phyloP scores from a whole-genome alignment of 2,797 vertebrate genomes.

The Chelonia mydas region DNA sequence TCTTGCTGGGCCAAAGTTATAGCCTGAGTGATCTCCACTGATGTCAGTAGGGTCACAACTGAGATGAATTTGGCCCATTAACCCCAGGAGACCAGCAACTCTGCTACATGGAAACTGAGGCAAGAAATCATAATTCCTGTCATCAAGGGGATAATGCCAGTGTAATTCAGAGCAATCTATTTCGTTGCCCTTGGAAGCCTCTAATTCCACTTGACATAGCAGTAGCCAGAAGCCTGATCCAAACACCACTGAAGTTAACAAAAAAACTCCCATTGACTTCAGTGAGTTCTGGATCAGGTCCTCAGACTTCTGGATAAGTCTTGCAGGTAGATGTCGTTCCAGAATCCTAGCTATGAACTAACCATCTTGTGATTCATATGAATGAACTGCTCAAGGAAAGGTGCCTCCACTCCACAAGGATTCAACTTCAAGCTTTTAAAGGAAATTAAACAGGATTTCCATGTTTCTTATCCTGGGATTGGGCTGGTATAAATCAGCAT shows the following conservation, averaged over 20 bases:
- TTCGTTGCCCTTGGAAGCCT: accelerated
- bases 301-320: neutral
- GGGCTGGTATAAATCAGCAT: slow-evolving; percentile 43
- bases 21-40: neutral
- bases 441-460: slow-evolving; percentile 25
- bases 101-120: neutral
- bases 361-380: neutral
- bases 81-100: neutral
- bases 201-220: accelerated
- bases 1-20: neutral
- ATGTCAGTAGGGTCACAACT: neutral
- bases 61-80: neutral
- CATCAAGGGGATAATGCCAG: neutral
- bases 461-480: neutral
- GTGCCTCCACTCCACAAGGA: neutral
- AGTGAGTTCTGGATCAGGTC: neutral
- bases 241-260: accelerated
- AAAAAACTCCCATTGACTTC: neutral
- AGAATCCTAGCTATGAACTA: neutral
- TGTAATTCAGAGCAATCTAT: neutral
- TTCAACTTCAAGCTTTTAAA: neutral
- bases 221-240: accelerated
- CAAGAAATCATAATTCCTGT: neutral
- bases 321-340: too few relatives aligned
- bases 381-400: neutral